Evolutionary conservation across 1,140 invertebrate genomes (phyloP), one percentile per base, ranked within the genome.

Genomic region (Calliphora vicina): DNA sequence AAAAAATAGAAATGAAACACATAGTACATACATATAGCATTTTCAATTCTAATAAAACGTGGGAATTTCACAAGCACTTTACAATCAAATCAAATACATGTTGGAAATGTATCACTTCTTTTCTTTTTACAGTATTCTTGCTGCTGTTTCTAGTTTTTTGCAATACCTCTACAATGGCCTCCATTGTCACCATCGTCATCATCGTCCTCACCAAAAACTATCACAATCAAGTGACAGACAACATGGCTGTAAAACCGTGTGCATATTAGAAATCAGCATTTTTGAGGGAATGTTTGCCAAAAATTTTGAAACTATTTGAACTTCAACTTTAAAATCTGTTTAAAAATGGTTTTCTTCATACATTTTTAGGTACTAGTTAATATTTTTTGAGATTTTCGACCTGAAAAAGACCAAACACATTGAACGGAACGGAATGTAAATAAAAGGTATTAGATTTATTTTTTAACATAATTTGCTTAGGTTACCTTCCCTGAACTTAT

Each of bases 81-180:
- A 78, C 74, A 78, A 78, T 78, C 74, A 78, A 78, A 78, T 78
- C 74, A 78, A 78, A 78, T 78, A n/a, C 74, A 78, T 43, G 74
- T 78, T 78, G 25, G 35, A 78, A 23, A 78, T 78, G 74, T 78
- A 23, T 43, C 35, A 78, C 13, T 45, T 45, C 35, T 10, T 35
- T 17, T 71, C 9, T 43, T 42, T 23, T 74, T 25, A 27, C 25
- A 27, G n/a, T 12, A 20, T 76, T 4, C 17, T 1, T 74, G n/a
- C 8, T 35, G 27, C 5, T 29, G 12, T 26, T 29, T 76, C n/a
- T 76, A 35, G 2, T 76, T 73, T 76, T 29, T 57, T 57, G 15
- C 50, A 15, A 57, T 57, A 57, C 50, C 50, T 57, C n/a, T 17
- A 15, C 17, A 57, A 57, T 57, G 50, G 50, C 50, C 50, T 57